Conservation (phyloP, 2,888 invertebrate species). For the Actias luna region DNA sequence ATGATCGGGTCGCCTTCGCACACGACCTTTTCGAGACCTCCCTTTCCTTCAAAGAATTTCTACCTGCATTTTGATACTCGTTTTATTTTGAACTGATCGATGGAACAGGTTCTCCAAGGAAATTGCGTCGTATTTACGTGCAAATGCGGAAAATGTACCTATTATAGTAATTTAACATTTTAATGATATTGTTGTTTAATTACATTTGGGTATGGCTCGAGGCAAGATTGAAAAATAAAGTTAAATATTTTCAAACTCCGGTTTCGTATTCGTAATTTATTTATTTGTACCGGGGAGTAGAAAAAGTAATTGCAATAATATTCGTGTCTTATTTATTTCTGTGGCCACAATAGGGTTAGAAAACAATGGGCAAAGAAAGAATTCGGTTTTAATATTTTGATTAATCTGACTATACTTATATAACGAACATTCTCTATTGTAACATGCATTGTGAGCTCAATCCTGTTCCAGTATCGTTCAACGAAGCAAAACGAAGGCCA, state of each 20-base stretch:
- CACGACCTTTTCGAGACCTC: conserved; percentile 63
- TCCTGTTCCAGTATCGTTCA: background rate
- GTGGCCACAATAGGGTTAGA: background rate
- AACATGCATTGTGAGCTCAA: background rate
- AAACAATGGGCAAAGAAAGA: background rate
- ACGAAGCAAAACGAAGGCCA: background rate
- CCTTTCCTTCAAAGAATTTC: conserved; percentile 65
- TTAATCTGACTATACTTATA: background rate
- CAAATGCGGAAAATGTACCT: conserved; percentile 12
- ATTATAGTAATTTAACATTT: background rate
- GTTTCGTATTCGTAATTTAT: background rate
- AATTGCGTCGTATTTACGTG: conserved; percentile 31
- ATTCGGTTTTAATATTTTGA: background rate
- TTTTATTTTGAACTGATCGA: conserved; percentile 31
- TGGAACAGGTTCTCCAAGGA: conserved; percentile 44
- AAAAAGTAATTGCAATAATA: background rate
- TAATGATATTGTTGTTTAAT: background rate
- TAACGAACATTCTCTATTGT: background rate
- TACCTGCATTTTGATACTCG: conserved; percentile 44
- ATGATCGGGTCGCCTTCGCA: conserved; percentile 65
- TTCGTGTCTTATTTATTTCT: background rate
- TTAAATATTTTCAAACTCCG: background rate
- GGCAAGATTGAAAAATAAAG: background rate
- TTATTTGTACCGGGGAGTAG: no score
- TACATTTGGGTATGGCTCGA: background rate